These are phyloP conservation scores for Rhinatrema bivittatum DNA, from an alignment of 2,797 vertebrate genomes.

Conservation along the genomic window DNA sequence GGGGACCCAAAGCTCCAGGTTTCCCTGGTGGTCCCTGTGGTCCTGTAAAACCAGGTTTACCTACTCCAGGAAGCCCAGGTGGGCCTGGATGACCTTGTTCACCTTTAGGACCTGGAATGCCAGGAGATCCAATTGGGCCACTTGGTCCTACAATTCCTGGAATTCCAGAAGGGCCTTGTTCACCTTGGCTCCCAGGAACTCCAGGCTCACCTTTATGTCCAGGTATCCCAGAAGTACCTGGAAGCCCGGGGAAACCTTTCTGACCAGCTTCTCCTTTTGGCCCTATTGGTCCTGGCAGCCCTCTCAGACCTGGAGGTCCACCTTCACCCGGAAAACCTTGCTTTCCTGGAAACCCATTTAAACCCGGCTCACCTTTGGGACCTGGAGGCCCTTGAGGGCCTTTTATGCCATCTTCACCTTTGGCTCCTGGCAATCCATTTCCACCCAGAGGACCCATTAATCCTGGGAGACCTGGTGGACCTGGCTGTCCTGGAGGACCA, in stretches of 20 bases:
- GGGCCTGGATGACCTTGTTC: constrained; percentile 74
- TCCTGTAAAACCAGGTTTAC: constrained; percentile 73
- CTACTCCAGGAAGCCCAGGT: constrained; percentile 79
- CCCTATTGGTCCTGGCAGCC: constrained; percentile 76
- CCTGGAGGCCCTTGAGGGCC: constrained; percentile 75
- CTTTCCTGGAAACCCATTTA: constrained; percentile 78
- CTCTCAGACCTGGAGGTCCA: constrained; percentile 78
- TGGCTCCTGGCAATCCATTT: constrained; percentile 79
- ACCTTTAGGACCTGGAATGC: constrained; percentile 79
- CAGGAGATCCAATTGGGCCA: constrained; percentile 86
- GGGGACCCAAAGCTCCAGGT: constrained; percentile 70
- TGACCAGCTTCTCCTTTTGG: constrained; percentile 80
- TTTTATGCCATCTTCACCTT: constrained; percentile 72
- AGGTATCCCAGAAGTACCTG: constrained; percentile 65
- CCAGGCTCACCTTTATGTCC: constrained; percentile 79
- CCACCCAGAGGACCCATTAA: constrained; percentile 76
- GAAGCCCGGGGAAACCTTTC: constrained; percentile 74
- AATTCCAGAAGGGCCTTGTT: constrained; percentile 83
- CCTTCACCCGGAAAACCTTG: constrained; percentile 74
- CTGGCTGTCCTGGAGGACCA: constrained; percentile 73
- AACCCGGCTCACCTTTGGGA: constrained; percentile 74
- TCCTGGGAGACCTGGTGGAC: constrained; percentile 79
- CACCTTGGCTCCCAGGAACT: constrained; percentile 70
- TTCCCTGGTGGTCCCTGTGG: constrained; percentile 78
- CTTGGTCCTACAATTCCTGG: constrained; percentile 83